Evolutionary conservation across 2,888 invertebrate genomes (phyloP), one percentile per base, ranked within the genome.

Genomic region (Erebia palarica): DNA sequence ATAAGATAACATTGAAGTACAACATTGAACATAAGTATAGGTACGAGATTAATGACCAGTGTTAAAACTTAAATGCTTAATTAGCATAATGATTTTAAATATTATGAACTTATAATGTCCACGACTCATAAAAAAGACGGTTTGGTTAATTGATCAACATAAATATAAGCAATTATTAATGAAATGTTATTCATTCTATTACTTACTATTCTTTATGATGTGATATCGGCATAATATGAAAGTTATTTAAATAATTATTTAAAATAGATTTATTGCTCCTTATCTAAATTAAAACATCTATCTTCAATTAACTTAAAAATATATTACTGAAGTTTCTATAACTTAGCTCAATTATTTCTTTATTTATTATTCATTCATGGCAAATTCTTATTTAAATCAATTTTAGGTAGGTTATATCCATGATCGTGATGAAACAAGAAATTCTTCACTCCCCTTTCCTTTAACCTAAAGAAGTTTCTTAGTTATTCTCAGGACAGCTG

Each of bases 31-130:
- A n/a, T n/a, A n/a, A n/a, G n/a, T n/a, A n/a, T n/a, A n/a, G n/a
- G n/a, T n/a, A n/a, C n/a, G n/a, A 16, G 42, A 60, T 42, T 16
- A 60, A 60, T 60, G 60, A 60, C 60, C 42, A 60, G 11, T 59
- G 16, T 60, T 44, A 36, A 4, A 27, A 36, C 36, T 36, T 7
- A 60, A 44, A 60, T 44, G n/a, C 42, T 44, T 36, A 36, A 42
- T 44, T 60, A 60, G 5, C 60, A 60, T 44, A 42, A 18, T 60
- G n/a, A 60, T 14, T 16, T 36, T 0, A 36, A 42, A 44, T 42
- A 16, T 60, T 60, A 42, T 16, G n/a, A 44, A 60, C 1, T 9
- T 4, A 21, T 42, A 60, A 60, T 60, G 42, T 42, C 27, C 59
- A 42, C 42, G 8, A 3, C 42, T 11, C 16, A 60, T 60, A 60